phyloP scores from a whole-genome alignment of 1,140 invertebrate species.

The Radopholus similis region DNA sequence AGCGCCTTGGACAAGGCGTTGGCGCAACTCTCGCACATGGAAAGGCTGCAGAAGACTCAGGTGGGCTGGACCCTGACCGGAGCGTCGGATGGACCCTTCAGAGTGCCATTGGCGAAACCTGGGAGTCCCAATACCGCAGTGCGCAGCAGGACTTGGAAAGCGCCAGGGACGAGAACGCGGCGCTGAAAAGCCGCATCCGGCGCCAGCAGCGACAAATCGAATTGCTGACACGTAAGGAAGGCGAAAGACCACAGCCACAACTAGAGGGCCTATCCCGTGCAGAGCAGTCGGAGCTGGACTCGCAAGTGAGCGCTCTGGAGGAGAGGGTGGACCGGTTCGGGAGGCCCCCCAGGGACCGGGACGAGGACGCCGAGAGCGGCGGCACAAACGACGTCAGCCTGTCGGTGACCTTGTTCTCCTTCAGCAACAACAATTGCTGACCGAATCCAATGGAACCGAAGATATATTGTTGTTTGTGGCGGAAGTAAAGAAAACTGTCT shows the following conservation, averaged over 20 bases:
- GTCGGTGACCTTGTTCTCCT: too few species aligned
- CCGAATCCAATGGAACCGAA: too few species aligned
- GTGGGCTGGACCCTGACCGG: slow-evolving; percentile 15
- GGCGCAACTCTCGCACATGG: slow-evolving; percentile 35
- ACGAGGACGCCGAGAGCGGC: neutral
- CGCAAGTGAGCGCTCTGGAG: slow-evolving; percentile 27
- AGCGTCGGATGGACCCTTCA: slow-evolving; percentile 17
- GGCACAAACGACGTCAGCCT: too few species aligned
- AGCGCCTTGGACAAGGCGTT: slow-evolving; percentile 40
- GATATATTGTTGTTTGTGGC: too few species aligned
- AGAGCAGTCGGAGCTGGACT: slow-evolving; percentile 33
- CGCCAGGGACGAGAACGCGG: slow-evolving; percentile 47
- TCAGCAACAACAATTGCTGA: too few species aligned
- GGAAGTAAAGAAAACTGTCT: too few species aligned
- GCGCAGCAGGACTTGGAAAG: slow-evolving; percentile 36
- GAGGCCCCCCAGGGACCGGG: neutral
- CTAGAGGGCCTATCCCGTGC: slow-evolving; percentile 4
- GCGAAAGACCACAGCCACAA: neutral
- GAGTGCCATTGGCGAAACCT: slow-evolving; percentile 43
- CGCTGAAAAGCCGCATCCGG: slow-evolving; percentile 47
- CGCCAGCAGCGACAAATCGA: slow-evolving; percentile 53
- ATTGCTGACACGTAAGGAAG: slow-evolving; percentile 44
- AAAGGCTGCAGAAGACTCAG: slow-evolving; percentile 46
- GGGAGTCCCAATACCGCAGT: slow-evolving; percentile 43
- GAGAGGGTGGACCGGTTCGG: slow-evolving; percentile 21